A percentile compares a stretch with the other conserved stretches of the same genome.
phyloP scores from a whole-genome alignment of 2,113 vertebrate species.

The Apeltes quadracus region DNA sequence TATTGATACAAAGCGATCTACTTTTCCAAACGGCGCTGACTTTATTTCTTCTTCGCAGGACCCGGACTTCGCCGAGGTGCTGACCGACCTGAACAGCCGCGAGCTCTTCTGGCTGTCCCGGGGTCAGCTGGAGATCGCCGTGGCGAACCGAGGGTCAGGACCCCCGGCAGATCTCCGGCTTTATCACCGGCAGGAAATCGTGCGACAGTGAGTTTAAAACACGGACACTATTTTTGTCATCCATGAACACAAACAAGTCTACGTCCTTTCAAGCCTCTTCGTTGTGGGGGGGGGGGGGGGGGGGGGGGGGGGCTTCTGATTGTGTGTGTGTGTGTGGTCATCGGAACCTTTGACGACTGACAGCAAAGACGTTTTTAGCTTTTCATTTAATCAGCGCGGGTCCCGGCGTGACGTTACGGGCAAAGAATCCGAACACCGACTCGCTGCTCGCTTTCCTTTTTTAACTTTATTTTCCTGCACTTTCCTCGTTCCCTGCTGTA shows the following conservation, averaged over 20 bases:
- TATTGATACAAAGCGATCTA: constrained; percentile 18
- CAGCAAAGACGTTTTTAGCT: background rate
- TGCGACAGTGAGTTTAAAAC: constrained; percentile 89
- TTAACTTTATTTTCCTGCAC: background rate
- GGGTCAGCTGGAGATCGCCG: constrained; percentile 88
- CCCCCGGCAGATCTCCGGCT: constrained; percentile 82
- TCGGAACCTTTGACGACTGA: background rate
- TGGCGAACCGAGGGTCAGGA: constrained; percentile 81
- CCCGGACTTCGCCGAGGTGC: constrained; percentile 91
- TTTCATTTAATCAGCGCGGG: no score
- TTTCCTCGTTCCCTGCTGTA: constrained; percentile 62
- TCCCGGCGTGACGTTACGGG: constrained; percentile 77
- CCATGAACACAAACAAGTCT: background rate
- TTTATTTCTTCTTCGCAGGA: constrained; percentile 77
- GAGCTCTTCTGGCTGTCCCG: constrained; percentile 93
- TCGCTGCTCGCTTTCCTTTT: background rate
- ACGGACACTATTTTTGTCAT: no score
- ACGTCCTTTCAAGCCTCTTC: constrained; percentile 64
- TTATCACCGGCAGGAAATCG: constrained; percentile 87
- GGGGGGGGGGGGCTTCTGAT: constrained; percentile 51
- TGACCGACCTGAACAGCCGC: constrained; percentile 85
- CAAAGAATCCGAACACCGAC: constrained; percentile 75
- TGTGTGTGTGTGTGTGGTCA: constrained; percentile 32
- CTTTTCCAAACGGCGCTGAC: background rate
- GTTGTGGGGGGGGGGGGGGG: constrained; percentile 33